Base-by-base conservation (phyloP, 2,113 vertebrate species). In the Pungitius pungitius region DNA sequence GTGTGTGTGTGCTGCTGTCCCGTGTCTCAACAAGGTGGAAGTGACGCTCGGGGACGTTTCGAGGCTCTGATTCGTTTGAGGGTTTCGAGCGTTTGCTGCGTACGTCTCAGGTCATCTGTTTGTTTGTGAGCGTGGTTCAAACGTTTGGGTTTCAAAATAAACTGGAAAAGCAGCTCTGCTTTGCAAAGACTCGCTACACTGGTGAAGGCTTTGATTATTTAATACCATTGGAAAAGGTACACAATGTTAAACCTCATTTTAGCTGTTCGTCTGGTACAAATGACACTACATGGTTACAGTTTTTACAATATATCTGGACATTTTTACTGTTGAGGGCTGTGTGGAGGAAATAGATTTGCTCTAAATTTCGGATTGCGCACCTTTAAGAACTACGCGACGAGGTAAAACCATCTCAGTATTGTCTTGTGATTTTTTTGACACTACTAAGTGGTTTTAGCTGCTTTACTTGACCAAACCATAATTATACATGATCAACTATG, bases 41-140 rank as follows among this genome's bases (percentile, higher is more conserved):
- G 35, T 40, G 45, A 73, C 14, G 60, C 71, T 35, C n/a, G 62
- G 30, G 30, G 33, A 60, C 47, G 26, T n/a, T 55, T 73, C 20
- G n/a, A 59, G 30, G 35, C 26, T 47, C 6, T 56, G 14, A 37
- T 35, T 35, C n/a, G 30, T 18, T 4, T 40, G 45, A 45, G 14
- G 2, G 22, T 52, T 52, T 35, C 39, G 43, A 22, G 37, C 33
- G n/a, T 18, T 30, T 52, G 33, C n/a, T 14, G n/a, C 30, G 30
- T 30, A n/a, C 13, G 49, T 51, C 8, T 47, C 27, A 51, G 17
- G 45, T 15, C 55, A 67, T 49, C 54, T 52, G 73, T 12, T 45
- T 45, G 26, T 69, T 35, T 54, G n/a, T 54, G 42, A 18, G 22
- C 59, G 33, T 51, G 43, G 33, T 59, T 30, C 17, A 66, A 65